Base-by-base conservation (phyloP, 2,797 vertebrate species). In the Loris lydekkerianus region DNA sequence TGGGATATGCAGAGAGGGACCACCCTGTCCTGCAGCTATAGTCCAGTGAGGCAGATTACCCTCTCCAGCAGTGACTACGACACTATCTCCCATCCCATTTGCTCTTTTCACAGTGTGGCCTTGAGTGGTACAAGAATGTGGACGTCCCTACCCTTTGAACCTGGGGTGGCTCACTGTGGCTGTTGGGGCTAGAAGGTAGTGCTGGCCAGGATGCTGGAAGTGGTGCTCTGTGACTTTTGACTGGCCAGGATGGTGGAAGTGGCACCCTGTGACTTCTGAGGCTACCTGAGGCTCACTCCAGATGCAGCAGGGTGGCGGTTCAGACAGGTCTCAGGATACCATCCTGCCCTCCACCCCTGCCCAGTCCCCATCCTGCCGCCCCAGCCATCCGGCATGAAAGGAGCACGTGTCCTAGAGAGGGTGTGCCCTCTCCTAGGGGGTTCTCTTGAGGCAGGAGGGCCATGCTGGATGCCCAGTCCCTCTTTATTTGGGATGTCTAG, bases 271-370 rank as follows among this genome's bases (percentile, higher is more conserved):
- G 77, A 49, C 37, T 63, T 46, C 69, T 18, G 17, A 89, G 75
- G 60, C 17, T 15, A 1, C 25, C 70, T 3, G 13, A 43, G 65
- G n/a, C n/a, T 34, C 10, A 7, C 10, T 10, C 49, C 61, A 53
- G 60, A 27, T 2, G 0, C 10, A 10, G 60, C 37, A n/a, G 21
- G 7, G 29, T 56, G 53, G 0, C 5, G 7, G 4, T 53, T 86
- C 23, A 0, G 27, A 20, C 2, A 53, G 21, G 11, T 21, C 70
- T n/a, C n/a, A 37, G n/a, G 86, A 67, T 25, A 40, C 27, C 9
- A 15, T 8, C 43, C 73, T n/a, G 77, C 3, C 37, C 46, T 20
- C 20, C 76, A 7, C 21, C 29, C n/a, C 27, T 11, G 29, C 18
- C 18, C 0, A 18, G 7, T 7, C 61, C 56, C 53, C 31, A 17